phyloP scores from a whole-genome alignment of 2,888 invertebrate genomes.

The Cheilosia grossa region DNA sequence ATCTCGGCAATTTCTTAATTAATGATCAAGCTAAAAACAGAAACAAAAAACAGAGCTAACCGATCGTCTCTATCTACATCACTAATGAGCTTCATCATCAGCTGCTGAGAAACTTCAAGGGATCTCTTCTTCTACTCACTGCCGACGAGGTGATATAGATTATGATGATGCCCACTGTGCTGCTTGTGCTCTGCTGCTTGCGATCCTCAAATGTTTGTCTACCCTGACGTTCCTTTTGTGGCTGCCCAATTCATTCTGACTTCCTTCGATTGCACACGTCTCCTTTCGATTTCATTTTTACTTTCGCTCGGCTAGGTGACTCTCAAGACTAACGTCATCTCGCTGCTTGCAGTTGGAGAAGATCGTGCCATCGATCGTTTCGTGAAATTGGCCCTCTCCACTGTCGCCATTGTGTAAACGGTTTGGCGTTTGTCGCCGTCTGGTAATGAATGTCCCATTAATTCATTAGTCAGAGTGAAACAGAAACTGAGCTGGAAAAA shows the following conservation, averaged over 20 bases:
- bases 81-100: conserved; percentile 35
- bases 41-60: conserved; percentile 30
- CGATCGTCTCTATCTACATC: conserved; percentile 27
- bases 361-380: conserved; percentile 62
- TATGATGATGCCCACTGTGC: conserved; percentile 33
- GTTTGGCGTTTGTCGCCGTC: conserved; percentile 33
- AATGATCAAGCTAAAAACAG: conserved; percentile 25
- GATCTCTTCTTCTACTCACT: background rate
- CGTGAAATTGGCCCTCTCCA: conserved; percentile 49
- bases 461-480: conserved; percentile 51
- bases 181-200: conserved; percentile 17
- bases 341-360: conserved; percentile 4
- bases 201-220: conserved; percentile 30
- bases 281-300: conserved; percentile 66
- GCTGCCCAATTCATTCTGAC: conserved; percentile 15
- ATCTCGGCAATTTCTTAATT: conserved; percentile 44
- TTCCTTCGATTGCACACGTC: conserved; percentile 42
- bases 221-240: background rate
- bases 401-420: conserved; percentile 25
- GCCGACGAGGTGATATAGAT: conserved; percentile 25
- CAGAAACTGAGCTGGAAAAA: background rate
- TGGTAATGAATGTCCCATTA: conserved; percentile 62
- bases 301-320: conserved; percentile 33
- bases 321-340: conserved; percentile 13
- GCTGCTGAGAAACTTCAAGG: conserved; percentile 16